Percentiles rank a stretch among this genome's conserved stretches.
phyloP scores from a whole-genome alignment of 2,113 vertebrate genomes.

The Genyomyrus donnyi region DNA sequence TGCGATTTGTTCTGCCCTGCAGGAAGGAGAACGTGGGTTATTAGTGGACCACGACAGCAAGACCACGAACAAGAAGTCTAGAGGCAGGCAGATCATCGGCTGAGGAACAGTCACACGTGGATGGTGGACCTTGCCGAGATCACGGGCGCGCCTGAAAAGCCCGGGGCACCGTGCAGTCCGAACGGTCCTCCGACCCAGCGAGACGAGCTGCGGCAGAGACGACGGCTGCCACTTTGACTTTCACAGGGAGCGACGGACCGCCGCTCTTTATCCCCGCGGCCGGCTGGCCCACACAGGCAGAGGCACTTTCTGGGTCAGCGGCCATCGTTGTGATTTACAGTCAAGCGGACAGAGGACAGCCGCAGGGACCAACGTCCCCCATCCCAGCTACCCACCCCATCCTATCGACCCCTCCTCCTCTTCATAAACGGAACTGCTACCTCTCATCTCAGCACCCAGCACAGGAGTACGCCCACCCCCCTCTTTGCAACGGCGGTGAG shows the following conservation, averaged over 20 bases:
- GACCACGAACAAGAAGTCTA: not conserved
- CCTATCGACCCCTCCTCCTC: not conserved
- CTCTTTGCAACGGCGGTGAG: not conserved
- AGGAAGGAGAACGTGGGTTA: not conserved
- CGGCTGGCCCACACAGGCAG: not conserved
- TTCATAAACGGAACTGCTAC: no score
- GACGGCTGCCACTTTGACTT: constrained; percentile 12
- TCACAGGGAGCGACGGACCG: not conserved
- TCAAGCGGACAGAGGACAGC: not conserved
- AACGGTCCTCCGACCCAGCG: not conserved
- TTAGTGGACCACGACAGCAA: not conserved
- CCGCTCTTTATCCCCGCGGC: not conserved
- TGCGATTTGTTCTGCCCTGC: not conserved
- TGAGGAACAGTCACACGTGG: not conserved
- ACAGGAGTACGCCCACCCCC: not conserved
- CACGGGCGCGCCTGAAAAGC: not conserved
- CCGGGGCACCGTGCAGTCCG: not conserved
- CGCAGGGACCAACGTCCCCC: not conserved
- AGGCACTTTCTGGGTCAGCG: constrained; percentile 14
- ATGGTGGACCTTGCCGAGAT: not conserved
- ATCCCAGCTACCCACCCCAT: not conserved
- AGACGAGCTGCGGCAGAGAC: not conserved
- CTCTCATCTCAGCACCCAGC: not conserved
- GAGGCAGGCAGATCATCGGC: not conserved
- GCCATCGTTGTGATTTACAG: constrained; percentile 21